Conservation (phyloP, 2,888 invertebrate species). For the Dysmachus trigonus region DNA sequence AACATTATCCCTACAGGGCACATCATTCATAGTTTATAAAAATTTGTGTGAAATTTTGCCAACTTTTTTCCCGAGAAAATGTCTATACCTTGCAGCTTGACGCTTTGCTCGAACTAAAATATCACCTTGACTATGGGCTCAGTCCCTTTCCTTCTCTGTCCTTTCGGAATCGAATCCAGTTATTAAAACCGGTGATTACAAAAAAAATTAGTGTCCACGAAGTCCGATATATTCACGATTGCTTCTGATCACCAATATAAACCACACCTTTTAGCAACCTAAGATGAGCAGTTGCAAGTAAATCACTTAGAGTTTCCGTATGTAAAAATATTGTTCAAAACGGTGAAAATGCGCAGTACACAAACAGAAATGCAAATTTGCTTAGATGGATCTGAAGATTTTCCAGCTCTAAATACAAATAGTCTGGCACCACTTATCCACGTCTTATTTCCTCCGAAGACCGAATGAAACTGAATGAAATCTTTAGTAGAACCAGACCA, state of each 20-base stretch:
- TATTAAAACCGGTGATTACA: neutral
- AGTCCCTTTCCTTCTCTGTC: constrained; percentile 12
- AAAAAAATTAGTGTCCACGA: neutral
- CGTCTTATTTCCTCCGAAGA: constrained; percentile 61
- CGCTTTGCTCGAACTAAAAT: neutral
- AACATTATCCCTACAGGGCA: neutral
- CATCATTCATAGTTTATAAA: neutral
- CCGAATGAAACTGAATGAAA: constrained; percentile 61
- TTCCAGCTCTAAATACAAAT: neutral
- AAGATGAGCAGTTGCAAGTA: neutral
- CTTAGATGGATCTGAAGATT: neutral
- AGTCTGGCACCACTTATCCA: constrained; percentile 38
- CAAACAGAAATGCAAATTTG: constrained; percentile 1
- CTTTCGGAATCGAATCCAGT: neutral
- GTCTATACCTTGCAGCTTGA: neutral
- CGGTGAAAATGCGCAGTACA: neutral
- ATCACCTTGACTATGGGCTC: neutral
- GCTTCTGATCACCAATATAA: neutral
- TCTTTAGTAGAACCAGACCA: constrained; percentile 12
- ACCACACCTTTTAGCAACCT: neutral
- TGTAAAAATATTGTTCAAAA: neutral
- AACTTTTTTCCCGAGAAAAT: neutral
- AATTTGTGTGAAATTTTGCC: neutral
- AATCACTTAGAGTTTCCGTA: neutral
- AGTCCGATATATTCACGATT: neutral